Conservation (phyloP, 1,140 invertebrate genomes). For the Lucilia sericata region DNA sequence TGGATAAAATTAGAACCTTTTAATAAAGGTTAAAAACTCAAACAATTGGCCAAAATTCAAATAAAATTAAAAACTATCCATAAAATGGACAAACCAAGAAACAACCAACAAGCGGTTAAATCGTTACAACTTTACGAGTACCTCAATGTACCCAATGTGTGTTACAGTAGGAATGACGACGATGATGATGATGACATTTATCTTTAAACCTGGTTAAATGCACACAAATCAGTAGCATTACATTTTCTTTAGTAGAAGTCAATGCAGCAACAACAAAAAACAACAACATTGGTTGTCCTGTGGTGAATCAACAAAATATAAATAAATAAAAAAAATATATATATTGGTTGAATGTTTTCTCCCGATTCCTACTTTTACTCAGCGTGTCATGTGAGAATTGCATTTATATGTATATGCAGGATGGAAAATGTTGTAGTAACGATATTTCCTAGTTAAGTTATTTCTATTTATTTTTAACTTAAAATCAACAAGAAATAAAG, state of each 20-base stretch:
- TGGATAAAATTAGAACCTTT: no score
- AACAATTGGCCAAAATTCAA: not conserved
- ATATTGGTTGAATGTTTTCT: no score
- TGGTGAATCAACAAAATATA: not conserved
- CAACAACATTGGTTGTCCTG: not conserved
- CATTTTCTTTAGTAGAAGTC: not conserved
- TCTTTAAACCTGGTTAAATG: not conserved
- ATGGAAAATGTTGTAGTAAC: no score
- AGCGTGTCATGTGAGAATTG: no score
- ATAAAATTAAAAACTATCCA: not conserved
- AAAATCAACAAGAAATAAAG: no score
- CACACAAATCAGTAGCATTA: constrained; percentile 1
- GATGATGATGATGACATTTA: not conserved
- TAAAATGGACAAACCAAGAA: not conserved
- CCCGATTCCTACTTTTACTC: no score
- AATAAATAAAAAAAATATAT: not conserved
- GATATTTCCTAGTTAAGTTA: no score
- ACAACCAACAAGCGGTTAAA: not conserved
- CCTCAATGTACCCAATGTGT: not conserved
- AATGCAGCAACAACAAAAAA: not conserved
- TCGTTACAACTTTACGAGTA: not conserved
- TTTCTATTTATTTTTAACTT: no score
- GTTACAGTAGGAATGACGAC: not conserved
- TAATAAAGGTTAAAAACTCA: no score
- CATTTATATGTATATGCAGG: no score